Evolutionary conservation across 2,113 vertebrate species (phyloP), one percentile per base, ranked within the genome.

Genomic region (Cyanocitta stelleri): DNA sequence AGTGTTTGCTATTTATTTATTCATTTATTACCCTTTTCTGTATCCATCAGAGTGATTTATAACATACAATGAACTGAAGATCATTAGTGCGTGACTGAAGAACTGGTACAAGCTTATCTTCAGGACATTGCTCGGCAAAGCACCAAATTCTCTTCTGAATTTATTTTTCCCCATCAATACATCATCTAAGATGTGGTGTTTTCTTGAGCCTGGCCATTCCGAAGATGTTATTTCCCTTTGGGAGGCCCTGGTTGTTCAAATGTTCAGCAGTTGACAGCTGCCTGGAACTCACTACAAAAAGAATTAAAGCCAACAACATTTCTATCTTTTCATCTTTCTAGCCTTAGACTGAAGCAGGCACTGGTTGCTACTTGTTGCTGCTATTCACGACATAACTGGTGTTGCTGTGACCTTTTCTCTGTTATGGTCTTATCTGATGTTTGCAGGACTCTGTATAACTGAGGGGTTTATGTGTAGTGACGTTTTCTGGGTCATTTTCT

Each of bases 141-240:
- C 64, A 82, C 88, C 97, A 95, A 86, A 87, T 85, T 96, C 91
- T 94, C 92, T 26, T 94, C 87, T 97, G 76, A 90, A 95, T 96
- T 97, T 96, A 87, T 96, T 97, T 97, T 96, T 4, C 91, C 81
- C 91, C 96, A 95, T 97, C 94, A 90, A 92, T 93, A 93, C 92
- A 96, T 97, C 97, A 96, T 97, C 86, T 95, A 81, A 90, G 92
- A 97, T 97, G 87, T 96, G 92, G 90, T 97, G 96, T 95, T 97
- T 97, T 96, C 93, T 97, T 83, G 78, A 95, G 95, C 85, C 85
- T 97, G 96, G 90, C 94, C 92, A 94, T 96, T 96, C 96, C 86
- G 3, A 96, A 95, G 96, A 96, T 96, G 95, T 96, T 97, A 87
- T 97, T 97, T 97, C 97, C 97, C 97, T 97, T 96, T 97, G 97